Percentiles rank a stretch among this genome's conserved stretches.
These are phyloP conservation scores for Lycopodina hypogea DNA, from an alignment of 37 sponge, comb jelly and placozoan genomes.

Conservation along the genomic window DNA sequence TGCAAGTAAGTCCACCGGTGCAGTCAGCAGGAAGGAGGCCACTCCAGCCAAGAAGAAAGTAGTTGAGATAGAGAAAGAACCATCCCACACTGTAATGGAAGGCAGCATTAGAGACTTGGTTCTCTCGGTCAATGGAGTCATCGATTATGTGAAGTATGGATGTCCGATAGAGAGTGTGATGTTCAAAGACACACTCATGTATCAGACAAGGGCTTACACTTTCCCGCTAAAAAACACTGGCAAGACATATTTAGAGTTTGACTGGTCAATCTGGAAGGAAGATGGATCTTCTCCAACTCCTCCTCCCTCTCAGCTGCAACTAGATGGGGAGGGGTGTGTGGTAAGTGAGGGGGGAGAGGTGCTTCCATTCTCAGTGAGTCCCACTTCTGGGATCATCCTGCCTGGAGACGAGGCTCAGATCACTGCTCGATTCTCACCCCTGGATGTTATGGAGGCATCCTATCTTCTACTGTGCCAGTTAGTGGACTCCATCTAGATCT, in stretches of 20 bases:
- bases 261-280: slow-evolving; percentile 47
- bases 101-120: slow-evolving; percentile 70
- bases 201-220: slow-evolving; percentile 80
- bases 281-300: slow-evolving; percentile 25
- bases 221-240: slow-evolving; percentile 70
- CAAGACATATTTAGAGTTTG: slow-evolving; percentile 36
- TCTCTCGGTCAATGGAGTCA: slow-evolving; percentile 61
- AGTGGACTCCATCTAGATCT: not conserved
- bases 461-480: slow-evolving; percentile 71
- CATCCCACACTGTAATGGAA: slow-evolving; percentile 69
- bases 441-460: slow-evolving; percentile 58
- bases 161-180: slow-evolving; percentile 60
- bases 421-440: slow-evolving; percentile 77
- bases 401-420: slow-evolving; percentile 67
- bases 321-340: slow-evolving; percentile 43
- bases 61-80: slow-evolving; percentile 89
- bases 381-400: slow-evolving; percentile 61
- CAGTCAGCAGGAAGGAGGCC: not conserved
- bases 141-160: slow-evolving; percentile 70
- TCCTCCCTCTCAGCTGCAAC: slow-evolving; percentile 11
- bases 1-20: not conserved
- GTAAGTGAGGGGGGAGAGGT: slow-evolving; percentile 54
- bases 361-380: slow-evolving; percentile 72
- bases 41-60: slow-evolving; percentile 59
- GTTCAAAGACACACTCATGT: slow-evolving; percentile 92